These are phyloP conservation scores for Brachionus rubens DNA, from an alignment of 1,140 invertebrate genomes.

Conservation along the genomic window DNA sequence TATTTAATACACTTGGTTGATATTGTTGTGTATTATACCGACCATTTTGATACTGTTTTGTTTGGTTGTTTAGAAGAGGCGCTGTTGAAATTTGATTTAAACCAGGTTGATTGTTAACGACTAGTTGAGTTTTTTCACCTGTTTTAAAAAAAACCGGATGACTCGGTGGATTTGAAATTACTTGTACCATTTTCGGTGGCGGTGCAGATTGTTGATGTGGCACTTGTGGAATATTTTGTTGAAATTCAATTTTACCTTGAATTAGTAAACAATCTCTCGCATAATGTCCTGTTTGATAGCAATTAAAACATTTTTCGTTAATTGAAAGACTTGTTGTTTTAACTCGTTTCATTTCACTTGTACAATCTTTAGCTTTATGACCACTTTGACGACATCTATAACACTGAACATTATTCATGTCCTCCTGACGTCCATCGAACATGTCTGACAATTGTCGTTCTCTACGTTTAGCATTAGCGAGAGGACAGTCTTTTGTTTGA, in stretches of 20 bases:
- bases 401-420: neutral
- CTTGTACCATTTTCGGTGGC: neutral
- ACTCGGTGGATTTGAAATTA: neutral
- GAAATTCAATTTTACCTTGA: neutral
- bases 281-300: neutral
- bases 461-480: constrained; percentile 50
- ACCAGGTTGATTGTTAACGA: constrained; percentile 10
- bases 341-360: neutral
- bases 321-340: neutral
- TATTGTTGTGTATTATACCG: neutral
- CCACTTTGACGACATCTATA: constrained; percentile 10
- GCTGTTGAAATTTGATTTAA: neutral
- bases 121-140: constrained; percentile 32
- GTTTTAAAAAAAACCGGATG: constrained; percentile 27
- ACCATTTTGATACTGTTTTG: neutral
- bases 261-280: neutral
- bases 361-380: constrained; percentile 39
- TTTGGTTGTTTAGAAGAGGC: neutral
- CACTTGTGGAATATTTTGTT: neutral
- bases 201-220: constrained; percentile 3
- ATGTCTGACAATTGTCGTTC: constrained; percentile 46
- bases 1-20: neutral
- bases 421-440: neutral
- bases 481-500: constrained; percentile 64
- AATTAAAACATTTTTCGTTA: constrained; percentile 18